Conservation (phyloP, 2,113 vertebrate genomes). For the Mandrillus leucophaeus region DNA sequence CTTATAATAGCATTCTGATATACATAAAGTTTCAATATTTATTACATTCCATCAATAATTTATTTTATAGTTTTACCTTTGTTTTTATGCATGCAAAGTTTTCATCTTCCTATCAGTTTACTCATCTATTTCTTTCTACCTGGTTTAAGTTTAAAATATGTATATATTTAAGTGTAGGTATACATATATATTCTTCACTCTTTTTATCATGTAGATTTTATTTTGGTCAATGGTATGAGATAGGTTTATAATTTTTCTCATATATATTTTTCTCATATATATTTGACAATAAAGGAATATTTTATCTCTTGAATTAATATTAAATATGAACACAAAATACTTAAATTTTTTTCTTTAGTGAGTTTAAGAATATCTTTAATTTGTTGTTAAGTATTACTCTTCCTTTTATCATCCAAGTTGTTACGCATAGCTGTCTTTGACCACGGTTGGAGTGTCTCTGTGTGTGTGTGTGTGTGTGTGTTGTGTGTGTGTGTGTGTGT, state of each 20-base stretch:
- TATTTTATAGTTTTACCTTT: slow-evolving; percentile 4
- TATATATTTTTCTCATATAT: not conserved
- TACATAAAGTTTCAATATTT: not conserved
- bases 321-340: not conserved
- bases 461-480: not conserved
- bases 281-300: slow-evolving; percentile 22
- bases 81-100: slow-evolving; percentile 6
- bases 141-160: not conserved
- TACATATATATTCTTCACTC: not conserved
- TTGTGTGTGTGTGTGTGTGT: not conserved
- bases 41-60: not conserved
- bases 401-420: not conserved
- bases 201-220: not conserved
- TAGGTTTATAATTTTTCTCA: not conserved
- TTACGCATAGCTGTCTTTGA: not conserved
- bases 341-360: not conserved
- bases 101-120: not conserved
- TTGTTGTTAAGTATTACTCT: not conserved
- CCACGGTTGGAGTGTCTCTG: not conserved
- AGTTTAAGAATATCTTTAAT: slow-evolving; percentile 2
- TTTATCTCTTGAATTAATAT: not conserved
- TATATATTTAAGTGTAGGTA: too few relatives aligned
- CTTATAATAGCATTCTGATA: not conserved
- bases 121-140: not conserved
- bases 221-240: not conserved